Conservation (phyloP, 2,797 vertebrate species). For the Amblyopsis hoosieri region DNA sequence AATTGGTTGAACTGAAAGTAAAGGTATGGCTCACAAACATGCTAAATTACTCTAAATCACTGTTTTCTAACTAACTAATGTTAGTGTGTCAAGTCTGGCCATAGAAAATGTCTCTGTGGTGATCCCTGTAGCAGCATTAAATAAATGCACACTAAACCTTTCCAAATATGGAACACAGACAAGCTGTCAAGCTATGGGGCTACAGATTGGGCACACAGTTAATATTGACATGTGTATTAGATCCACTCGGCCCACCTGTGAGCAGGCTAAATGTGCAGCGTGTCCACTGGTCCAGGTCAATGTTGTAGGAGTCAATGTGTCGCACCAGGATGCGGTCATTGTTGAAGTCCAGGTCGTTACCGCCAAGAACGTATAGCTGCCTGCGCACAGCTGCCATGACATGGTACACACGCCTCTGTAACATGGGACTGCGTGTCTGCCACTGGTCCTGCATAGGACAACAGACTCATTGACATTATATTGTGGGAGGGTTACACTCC, state of each 20-base stretch:
- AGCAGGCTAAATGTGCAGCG: conserved; percentile 92
- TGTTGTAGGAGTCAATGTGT: conserved; percentile 93
- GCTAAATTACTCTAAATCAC: no score
- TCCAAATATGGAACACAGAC: no score
- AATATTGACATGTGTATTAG: neutral
- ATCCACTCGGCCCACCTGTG: conserved; percentile 79
- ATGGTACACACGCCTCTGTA: conserved; percentile 95
- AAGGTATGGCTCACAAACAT: no score
- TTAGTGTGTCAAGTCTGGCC: no score
- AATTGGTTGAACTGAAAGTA: no score
- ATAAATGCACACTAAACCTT: no score
- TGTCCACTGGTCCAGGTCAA: conserved; percentile 94
- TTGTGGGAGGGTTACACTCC: conserved; percentile 8
- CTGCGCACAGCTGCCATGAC: conserved; percentile 93
- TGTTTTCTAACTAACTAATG: no score
- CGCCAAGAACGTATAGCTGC: conserved; percentile 92
- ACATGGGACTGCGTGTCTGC: conserved; percentile 91
- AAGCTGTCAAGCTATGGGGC: no score
- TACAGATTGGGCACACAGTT: no score
- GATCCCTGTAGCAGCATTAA: no score
- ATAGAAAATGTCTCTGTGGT: no score
- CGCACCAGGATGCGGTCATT: conserved; percentile 95
- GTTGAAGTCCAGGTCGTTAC: conserved; percentile 96
- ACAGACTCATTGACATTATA: neutral
- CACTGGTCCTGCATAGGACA: conserved; percentile 86